Evolutionary conservation across 37 sponge, comb jelly and placozoan genomes (phyloP).

Genomic region (Aplysina aerophoba): DNA sequence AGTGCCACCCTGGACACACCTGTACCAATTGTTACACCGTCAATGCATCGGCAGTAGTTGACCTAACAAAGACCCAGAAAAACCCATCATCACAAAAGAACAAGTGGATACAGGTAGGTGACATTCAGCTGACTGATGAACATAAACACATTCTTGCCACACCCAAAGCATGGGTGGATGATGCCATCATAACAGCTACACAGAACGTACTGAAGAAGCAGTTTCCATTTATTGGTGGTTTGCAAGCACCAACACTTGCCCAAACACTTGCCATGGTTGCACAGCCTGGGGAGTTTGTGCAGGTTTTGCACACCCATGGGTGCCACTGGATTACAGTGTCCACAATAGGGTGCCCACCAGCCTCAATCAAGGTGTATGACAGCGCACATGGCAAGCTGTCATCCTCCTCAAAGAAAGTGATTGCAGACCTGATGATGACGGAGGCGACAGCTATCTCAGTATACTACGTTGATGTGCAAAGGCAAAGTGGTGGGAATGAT

Average conservation of each 20-base stretch:
- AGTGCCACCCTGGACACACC: too few species aligned
- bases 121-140: too few species aligned
- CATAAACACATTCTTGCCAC: not conserved
- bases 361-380: slow-evolving; percentile 18
- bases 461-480: not conserved
- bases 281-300: not conserved
- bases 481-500: not conserved
- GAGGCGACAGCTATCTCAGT: not conserved
- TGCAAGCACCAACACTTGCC: not conserved
- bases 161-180: too few species aligned
- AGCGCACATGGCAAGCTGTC: not conserved
- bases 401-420: not conserved
- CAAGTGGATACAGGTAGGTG: too few species aligned
- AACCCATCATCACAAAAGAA: too few species aligned
- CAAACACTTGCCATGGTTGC: not conserved
- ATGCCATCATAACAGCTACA: not conserved
- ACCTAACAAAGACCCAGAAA: too few species aligned
- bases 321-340: slow-evolving; percentile 43
- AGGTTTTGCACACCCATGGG: not conserved
- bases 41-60: too few species aligned
- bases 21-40: too few species aligned
- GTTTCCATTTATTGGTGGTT: not conserved
- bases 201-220: slow-evolving; percentile 24
- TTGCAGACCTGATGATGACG: not conserved
- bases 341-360: slow-evolving; percentile 22